Evolutionary conservation across 2,113 vertebrate species (phyloP), one percentile per base, ranked within the genome.

Genomic region (Sylvia atricapilla): DNA sequence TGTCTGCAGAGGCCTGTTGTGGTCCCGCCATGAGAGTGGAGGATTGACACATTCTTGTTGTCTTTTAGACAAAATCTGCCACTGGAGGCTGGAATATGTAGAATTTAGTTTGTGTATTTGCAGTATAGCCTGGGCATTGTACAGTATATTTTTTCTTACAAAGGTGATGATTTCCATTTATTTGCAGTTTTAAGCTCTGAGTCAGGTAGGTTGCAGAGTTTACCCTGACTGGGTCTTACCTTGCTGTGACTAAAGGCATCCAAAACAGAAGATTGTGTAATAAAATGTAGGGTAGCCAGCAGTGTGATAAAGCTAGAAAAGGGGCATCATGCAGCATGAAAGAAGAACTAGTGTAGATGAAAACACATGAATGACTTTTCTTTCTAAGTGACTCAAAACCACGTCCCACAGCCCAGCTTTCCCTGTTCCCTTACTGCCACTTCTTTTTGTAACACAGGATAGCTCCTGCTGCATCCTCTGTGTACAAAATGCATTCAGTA

Each of bases 21-120:
- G 7, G 15, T 43, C 15, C 27, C 0, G 0, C 3, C 39, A 3
- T 8, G 6, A 55, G 35, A 89, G 6, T 13, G 9, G 15, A 83
- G 12, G 7, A 27, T 53, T 82, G 58, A 11, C 13, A 39, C n/a
- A 59, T 69, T 87, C 12, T 55, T 7, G 2, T 11, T 58, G 4
- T 64, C 27, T 86, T 73, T 64, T 33, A 13, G 28, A 52, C 22
- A 78, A 91, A 62, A 31, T 46, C 12, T 88, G 18, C 6, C 19
- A 11, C 7, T 44, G 28, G 39, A 55, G 7, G 3, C 23, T 58
- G 37, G 30, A 79, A 92, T 28, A 39, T 31, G 20, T 0, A 75
- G 5, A 27, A 55, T 37, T 86, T 49, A 14, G 3, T n/a, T 67
- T 41, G 14, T 33, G 22, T 33, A 9, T 76, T 80, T 84, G 7